Percentiles rank a stretch among this genome's conserved stretches.
Conservation (phyloP, 2,797 vertebrate species). For the Siniperca scherzeri region DNA sequence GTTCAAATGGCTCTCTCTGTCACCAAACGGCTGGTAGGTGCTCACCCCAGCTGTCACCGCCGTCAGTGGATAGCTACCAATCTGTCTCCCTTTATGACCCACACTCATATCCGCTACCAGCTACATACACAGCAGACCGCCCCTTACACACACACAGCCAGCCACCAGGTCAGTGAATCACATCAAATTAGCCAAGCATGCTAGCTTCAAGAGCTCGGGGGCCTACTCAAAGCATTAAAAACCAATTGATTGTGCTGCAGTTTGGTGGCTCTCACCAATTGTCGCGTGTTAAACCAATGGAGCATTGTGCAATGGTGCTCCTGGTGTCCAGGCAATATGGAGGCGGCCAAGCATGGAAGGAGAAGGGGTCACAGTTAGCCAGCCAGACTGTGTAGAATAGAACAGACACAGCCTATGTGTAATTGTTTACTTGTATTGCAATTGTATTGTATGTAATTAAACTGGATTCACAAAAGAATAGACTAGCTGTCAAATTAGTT, state of each 20-base stretch:
- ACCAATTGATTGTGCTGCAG: slow-evolving; percentile 79
- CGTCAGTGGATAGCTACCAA: slow-evolving; percentile 68
- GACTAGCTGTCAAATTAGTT: neutral
- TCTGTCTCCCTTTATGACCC: slow-evolving; percentile 76
- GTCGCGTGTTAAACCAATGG: slow-evolving; percentile 73
- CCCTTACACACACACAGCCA: slow-evolving; percentile 55
- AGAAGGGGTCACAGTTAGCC: slow-evolving; percentile 50
- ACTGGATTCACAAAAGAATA: neutral
- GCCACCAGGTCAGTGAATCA: slow-evolving; percentile 72
- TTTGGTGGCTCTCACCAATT: slow-evolving; percentile 64
- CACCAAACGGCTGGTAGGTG: slow-evolving; percentile 73
- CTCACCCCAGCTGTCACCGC: slow-evolving; percentile 76
- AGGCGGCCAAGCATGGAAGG: slow-evolving; percentile 58
- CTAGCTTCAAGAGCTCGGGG: slow-evolving; percentile 67
- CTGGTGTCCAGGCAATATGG: slow-evolving; percentile 76
- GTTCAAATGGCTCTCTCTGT: slow-evolving; percentile 58
- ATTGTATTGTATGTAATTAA: neutral
- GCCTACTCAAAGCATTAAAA: slow-evolving; percentile 77
- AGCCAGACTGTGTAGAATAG: slow-evolving; percentile 2
- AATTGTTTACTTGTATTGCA: no score
- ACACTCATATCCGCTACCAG: slow-evolving; percentile 48
- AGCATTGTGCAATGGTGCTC: slow-evolving; percentile 57
- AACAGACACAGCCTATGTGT: neutral
- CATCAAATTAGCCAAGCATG: slow-evolving; percentile 78
- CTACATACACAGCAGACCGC: slow-evolving; percentile 58